Percentiles rank a stretch among this genome's conserved stretches.
Evolutionary conservation across 2,797 vertebrate genomes (phyloP).

Genomic region (Heterohyrax brucei): DNA sequence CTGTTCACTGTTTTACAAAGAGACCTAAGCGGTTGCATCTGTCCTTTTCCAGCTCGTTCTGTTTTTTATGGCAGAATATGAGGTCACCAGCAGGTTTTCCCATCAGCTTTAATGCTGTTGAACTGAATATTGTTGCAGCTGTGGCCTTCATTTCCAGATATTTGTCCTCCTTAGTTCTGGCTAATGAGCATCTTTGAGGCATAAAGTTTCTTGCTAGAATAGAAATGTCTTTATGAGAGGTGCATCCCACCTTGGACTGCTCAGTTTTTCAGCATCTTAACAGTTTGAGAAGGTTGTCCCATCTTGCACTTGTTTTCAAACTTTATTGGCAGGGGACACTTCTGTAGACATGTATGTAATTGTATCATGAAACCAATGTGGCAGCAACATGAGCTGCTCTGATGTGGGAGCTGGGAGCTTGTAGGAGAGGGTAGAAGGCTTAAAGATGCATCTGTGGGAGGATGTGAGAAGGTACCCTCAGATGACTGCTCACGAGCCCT

Average conservation of each 20-base stretch:
- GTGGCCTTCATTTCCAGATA: conserved; percentile 17
- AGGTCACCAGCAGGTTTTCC: conserved; percentile 54
- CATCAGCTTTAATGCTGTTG: conserved; percentile 42
- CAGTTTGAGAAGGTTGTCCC: background rate
- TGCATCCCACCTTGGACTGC: background rate
- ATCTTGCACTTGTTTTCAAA: background rate
- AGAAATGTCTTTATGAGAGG: background rate
- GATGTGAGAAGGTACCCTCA: background rate
- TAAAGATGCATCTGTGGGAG: background rate
- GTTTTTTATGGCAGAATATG: conserved; percentile 33
- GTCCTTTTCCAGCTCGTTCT: conserved; percentile 42
- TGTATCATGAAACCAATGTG: background rate
- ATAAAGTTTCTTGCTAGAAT: background rate
- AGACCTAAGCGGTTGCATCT: conserved; percentile 47
- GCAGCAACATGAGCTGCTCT: background rate
- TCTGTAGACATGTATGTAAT: conserved; percentile 24
- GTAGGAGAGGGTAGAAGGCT: background rate
- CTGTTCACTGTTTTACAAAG: conserved; percentile 14
- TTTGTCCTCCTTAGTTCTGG: conserved; percentile 46
- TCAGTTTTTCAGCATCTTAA: background rate
- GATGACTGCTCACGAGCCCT: background rate
- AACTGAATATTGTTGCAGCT: conserved; percentile 57
- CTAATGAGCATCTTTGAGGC: background rate
- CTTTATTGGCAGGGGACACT: background rate
- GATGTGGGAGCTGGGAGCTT: background rate